A percentile compares a stretch with the other conserved stretches of the same genome.
Conservation (phyloP, 1,140 invertebrate species). For the Oncopeltus fasciatus region DNA sequence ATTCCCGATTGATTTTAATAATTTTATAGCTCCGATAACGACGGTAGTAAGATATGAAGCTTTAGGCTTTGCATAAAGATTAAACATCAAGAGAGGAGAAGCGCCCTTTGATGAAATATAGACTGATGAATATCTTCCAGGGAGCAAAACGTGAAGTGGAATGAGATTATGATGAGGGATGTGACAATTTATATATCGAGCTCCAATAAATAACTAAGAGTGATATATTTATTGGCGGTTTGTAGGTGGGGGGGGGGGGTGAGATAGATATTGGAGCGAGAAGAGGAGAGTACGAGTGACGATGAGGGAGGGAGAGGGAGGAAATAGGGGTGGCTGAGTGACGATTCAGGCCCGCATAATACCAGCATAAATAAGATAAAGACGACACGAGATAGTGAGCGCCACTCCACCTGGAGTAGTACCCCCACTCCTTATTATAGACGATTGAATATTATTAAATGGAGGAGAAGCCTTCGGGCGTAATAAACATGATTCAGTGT, state of each 20-base stretch:
- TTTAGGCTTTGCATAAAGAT: too few relatives aligned
- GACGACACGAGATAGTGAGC: background rate
- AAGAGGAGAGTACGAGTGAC: background rate
- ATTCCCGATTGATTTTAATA: too few relatives aligned
- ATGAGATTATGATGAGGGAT: background rate
- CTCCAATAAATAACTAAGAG: background rate
- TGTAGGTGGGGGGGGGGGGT: background rate
- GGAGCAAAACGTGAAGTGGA: background rate
- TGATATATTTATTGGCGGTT: background rate
- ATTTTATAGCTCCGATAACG: too few relatives aligned
- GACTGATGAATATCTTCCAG: background rate
- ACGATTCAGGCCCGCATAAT: background rate
- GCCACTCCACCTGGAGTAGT: background rate
- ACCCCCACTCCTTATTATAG: background rate
- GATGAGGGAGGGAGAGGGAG: background rate
- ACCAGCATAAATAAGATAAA: background rate
- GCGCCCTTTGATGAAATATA: background rate
- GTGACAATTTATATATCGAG: background rate
- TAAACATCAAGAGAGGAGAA: background rate
- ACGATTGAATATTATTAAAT: background rate
- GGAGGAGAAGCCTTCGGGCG: background rate
- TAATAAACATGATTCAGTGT: constrained; percentile 15
- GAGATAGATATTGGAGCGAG: background rate
- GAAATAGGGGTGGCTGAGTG: background rate
- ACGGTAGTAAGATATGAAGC: too few relatives aligned